Conservation (phyloP, 1,140 invertebrate species). For the Drosophila lacteicornis region DNA sequence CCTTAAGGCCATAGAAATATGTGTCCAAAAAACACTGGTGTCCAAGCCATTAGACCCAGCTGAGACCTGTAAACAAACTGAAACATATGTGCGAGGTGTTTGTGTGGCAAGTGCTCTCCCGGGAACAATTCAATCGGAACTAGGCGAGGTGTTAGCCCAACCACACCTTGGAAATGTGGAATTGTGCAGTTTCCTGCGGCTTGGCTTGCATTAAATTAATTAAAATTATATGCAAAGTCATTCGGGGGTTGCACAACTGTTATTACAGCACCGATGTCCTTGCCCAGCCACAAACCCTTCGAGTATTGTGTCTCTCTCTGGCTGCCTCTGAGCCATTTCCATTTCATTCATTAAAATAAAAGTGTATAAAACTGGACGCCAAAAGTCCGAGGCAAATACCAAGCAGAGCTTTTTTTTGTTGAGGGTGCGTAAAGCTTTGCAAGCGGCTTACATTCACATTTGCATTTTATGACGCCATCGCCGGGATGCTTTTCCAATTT, state of each 20-base stretch:
- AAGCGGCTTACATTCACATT: conserved; percentile 40
- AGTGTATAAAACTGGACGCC: conserved; percentile 2
- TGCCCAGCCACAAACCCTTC: conserved; percentile 3
- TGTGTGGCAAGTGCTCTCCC: conserved; percentile 21
- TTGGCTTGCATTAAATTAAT: conserved; percentile 46
- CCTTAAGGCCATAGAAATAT: neutral
- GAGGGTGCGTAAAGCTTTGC: conserved; percentile 64
- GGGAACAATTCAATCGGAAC: conserved; percentile 29
- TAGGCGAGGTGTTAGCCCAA: neutral
- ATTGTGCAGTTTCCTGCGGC: conserved; percentile 14
- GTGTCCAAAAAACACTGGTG: conserved; percentile 14
- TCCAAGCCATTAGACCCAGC: conserved; percentile 17
- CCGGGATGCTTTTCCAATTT: conserved; percentile 68
- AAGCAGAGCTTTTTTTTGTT: conserved; percentile 40
- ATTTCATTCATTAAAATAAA: conserved; percentile 70
- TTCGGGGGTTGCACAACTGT: conserved; percentile 23
- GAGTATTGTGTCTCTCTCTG: neutral
- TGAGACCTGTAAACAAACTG: neutral
- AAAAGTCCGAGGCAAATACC: conserved; percentile 11
- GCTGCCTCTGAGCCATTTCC: neutral
- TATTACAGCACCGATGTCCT: conserved; percentile 30
- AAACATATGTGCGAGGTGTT: conserved; percentile 24
- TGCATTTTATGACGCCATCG: conserved; percentile 73
- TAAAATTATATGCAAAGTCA: conserved; percentile 32
- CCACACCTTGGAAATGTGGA: conserved; percentile 15